A percentile compares a stretch with the other conserved stretches of the same genome.
These are phyloP conservation scores for Poeciliopsis paucimaculata DNA, from an alignment of 2,797 vertebrate species.

Conservation along the genomic window DNA sequence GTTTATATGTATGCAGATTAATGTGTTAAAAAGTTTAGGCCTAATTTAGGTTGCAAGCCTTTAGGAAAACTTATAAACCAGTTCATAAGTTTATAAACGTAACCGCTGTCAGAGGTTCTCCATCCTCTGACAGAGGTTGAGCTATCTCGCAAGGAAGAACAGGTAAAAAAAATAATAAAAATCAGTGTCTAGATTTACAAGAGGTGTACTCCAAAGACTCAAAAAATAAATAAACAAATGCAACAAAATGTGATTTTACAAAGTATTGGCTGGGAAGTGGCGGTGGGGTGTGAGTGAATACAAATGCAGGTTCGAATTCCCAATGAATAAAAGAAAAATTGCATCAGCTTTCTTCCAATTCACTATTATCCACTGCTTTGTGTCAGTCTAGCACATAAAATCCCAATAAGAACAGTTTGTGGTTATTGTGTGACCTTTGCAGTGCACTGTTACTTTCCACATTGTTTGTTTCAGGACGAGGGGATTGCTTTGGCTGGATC, in stretches of 20 bases:
- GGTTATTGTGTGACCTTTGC: not conserved
- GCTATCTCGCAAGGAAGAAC: not conserved
- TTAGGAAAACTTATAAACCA: not conserved
- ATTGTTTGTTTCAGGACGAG: conserved; percentile 73
- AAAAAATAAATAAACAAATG: not conserved
- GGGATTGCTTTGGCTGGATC: conserved; percentile 51
- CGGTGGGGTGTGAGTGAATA: not conserved
- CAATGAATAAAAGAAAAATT: not conserved
- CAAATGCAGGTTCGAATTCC: not conserved
- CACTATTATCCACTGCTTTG: not conserved
- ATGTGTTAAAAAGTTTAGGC: not conserved
- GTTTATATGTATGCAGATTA: not conserved
- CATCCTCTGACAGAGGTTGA: not conserved
- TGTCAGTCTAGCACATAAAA: not conserved
- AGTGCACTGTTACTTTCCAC: not conserved
- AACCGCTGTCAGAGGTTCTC: not conserved
- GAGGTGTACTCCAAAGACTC: not conserved
- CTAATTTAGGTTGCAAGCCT: not conserved
- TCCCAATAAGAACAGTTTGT: not conserved
- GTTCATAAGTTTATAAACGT: too few species aligned
- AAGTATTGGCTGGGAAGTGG: not conserved
- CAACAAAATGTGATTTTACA: not conserved
- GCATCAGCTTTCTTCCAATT: not conserved
- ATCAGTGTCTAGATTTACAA: not conserved
- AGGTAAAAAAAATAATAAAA: not conserved